Evolutionary conservation across 2,797 vertebrate genomes (phyloP), one percentile per base, ranked within the genome.

Genomic region (Siniperca scherzeri): DNA sequence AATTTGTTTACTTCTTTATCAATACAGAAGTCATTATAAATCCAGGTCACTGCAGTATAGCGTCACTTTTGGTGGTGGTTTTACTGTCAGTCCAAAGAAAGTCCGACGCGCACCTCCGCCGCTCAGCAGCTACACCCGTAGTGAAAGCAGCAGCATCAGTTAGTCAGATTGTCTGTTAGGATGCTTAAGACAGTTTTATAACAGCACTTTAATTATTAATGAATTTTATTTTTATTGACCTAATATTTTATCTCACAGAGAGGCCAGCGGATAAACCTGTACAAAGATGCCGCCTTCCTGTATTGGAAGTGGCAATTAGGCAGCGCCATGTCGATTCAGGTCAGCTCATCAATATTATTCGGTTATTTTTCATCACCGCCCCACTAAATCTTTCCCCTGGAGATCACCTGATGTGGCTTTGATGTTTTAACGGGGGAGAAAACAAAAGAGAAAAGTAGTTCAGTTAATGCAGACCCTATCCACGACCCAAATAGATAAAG

Each of bases 361-460:
- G 78, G 25, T 76, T 83, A 60, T 84, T 82, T 81, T 85, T 84
- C 56, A 40, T 81, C 48, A 61, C 40, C 55, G 76, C 69, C 66
- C 84, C 71, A 65, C 74, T 85, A 74, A 87, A 81, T 69, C 44
- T 44, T 50, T 21, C 38, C 85, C 76, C 82, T 66, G 46, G 88
- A 89, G 86, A 89, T 73, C 40, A 55, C 42, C 36, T 55, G 66
- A 2, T 77, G 25, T 50, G 67, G 57, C 64, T 80, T 88, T 76
- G 76, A 67, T 70, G 65, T 44, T 40, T 64, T 53, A 46, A 87
- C n/a, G 12, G 59, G 56, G 44, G 62, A 46, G 50, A 81, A 82
- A 80, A 81, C 11, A 66, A 65, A 70, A 66, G 68, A 33, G 55
- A 72, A 90, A 91, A 94, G 76, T 93, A 88, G 93, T 77, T 90